Evolutionary conservation across 2,113 vertebrate species (phyloP).

Genomic region (Sebastes fasciatus): DNA sequence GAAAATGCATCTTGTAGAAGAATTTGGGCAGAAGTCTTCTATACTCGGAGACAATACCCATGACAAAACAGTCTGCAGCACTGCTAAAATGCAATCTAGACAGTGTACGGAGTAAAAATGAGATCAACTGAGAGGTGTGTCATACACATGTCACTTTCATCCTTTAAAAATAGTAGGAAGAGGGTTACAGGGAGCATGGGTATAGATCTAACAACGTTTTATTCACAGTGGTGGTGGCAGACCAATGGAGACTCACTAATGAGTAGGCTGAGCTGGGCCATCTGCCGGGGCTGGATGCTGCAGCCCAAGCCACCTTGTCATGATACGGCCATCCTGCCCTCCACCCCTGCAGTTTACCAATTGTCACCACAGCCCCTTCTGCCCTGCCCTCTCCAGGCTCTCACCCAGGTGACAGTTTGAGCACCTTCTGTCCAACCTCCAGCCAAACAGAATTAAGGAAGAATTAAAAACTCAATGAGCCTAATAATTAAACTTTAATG

Average conservation of each 20-base stretch:
- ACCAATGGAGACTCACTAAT: not conserved
- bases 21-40: conserved; percentile 8
- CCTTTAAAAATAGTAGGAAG: not conserved
- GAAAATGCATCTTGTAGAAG: conserved; percentile 7
- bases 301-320: conserved; percentile 24
- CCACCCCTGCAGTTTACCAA: conserved; percentile 29
- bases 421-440: conserved; percentile 62
- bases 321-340: conserved; percentile 29
- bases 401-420: conserved; percentile 68
- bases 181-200: not conserved
- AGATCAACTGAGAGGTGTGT: not conserved
- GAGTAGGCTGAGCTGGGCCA: conserved; percentile 12
- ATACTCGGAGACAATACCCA: conserved; percentile 27
- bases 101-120: not conserved
- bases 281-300: conserved; percentile 35
- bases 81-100: not conserved
- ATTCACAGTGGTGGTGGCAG: conserved; percentile 1
- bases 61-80: not conserved
- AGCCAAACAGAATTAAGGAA: conserved; percentile 78
- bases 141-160: not conserved
- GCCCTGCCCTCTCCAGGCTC: conserved; percentile 30
- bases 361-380: conserved; percentile 26
- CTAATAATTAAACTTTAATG: conserved; percentile 84
- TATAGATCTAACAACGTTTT: conserved; percentile 3
- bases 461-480: conserved; percentile 82